phyloP scores from a whole-genome alignment of 2,797 vertebrate genomes.

The Thamnophis elegans region DNA sequence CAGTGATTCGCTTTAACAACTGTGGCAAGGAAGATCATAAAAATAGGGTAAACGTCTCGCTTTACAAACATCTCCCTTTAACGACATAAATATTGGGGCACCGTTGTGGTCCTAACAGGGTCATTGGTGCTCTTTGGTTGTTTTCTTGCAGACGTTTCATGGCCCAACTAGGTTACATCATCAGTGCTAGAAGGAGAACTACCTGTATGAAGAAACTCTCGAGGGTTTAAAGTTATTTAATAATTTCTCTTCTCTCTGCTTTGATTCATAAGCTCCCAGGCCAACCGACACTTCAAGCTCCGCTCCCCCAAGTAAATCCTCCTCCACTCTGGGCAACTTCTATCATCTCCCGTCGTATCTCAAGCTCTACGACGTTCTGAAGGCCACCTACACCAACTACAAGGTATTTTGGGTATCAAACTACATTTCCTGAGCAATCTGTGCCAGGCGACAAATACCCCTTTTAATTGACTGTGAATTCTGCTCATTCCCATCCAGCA shows the following conservation, averaged over 20 bases:
- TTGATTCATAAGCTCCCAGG: conserved; percentile 75
- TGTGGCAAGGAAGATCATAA: too few relatives aligned
- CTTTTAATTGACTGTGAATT: too few relatives aligned
- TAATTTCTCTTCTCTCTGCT: conserved; percentile 18
- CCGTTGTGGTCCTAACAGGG: too few relatives aligned
- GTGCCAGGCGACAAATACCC: neutral
- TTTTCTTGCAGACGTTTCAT: too few relatives aligned
- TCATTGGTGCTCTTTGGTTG: too few relatives aligned
- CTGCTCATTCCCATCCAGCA: too few relatives aligned
- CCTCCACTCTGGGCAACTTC: conserved; percentile 86
- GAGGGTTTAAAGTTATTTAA: neutral
- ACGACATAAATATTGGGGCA: too few relatives aligned
- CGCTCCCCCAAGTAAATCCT: conserved; percentile 84
- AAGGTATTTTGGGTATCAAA: conserved; percentile 76
- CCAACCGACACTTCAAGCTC: conserved; percentile 81
- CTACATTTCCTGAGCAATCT: neutral
- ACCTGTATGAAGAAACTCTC: neutral
- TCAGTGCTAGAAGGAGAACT: too few relatives aligned
- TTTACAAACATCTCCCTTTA: too few relatives aligned
- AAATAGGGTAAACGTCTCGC: too few relatives aligned
- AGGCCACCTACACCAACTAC: conserved; percentile 95
- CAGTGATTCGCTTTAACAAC: too few relatives aligned
- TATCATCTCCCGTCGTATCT: conserved; percentile 95
- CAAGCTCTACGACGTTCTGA: conserved; percentile 94
- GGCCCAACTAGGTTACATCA: too few relatives aligned